Evolutionary conservation across 2,888 invertebrate genomes (phyloP), one percentile per base, ranked within the genome.

Genomic region (Pycnomerus fuliginosus): DNA sequence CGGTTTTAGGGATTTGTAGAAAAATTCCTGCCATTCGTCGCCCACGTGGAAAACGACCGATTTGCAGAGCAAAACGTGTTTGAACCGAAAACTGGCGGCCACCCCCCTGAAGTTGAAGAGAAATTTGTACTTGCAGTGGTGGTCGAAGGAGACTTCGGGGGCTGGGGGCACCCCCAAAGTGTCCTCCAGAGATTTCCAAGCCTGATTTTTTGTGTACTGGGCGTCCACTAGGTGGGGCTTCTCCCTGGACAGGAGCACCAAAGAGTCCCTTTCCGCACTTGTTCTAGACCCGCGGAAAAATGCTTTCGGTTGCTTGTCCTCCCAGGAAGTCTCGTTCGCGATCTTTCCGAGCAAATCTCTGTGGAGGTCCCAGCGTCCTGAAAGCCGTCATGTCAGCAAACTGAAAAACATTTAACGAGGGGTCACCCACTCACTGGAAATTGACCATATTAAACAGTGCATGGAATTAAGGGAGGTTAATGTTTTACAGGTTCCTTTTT

Each of bases 231-330:
- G 72, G 2, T 87, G 76, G 1, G 91, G 86, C 14, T 78, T 68
- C 38, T 78, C 79, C 43, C 91, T 77, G 12, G 90, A 87, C n/a
- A 97, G 73, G 34, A 90, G 71, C 50, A 98, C 76, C 16, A 98
- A 74, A 15, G 90, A 80, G 73, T 98, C 98, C 49, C 98, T 78
- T 72, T 96, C 94, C 16, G 84, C 78, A 61, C 87, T 92, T 1
- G 98, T 98, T 53, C 98, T 80, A 1, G 97, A 98, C 1, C 98
- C 97, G 44, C 96, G 80, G 68, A 98, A 98, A 69, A 95, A 97
- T 2, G 77, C 89, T 64, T 79, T 78, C 0, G 68, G 56, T 39
- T 77, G 67, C 70, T 97, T 97, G 33, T 80, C 72, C 0, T 80
- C 70, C 97, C 97, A 98, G 4, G 84, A 80, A 16, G 85, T 83